Evolutionary conservation across 2,888 invertebrate genomes (phyloP).

Genomic region (Pyrocoelia pectoralis): DNA sequence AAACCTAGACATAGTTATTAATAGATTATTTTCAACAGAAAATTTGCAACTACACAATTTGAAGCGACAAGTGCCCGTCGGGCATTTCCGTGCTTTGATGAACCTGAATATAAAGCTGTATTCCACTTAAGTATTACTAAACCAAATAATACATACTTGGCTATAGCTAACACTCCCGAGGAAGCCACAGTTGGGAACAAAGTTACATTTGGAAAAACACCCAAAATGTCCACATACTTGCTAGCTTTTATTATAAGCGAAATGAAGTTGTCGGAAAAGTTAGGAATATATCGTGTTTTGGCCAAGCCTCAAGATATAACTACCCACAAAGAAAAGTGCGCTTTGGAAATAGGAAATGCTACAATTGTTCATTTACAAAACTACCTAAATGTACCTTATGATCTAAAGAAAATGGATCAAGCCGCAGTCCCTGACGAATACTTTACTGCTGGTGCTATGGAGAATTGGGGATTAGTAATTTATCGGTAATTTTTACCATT

Average conservation of each 20-base stretch:
- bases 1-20: no score
- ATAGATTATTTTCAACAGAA: no score
- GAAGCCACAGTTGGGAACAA: background rate
- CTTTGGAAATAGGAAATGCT: background rate
- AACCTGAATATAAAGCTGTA: conserved; percentile 58
- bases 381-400: conserved; percentile 48
- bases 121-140: conserved; percentile 69
- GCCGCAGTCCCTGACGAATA: conserved; percentile 75
- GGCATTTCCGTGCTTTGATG: conserved; percentile 80
- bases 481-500: conserved; percentile 64
- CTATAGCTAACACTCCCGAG: conserved; percentile 39
- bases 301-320: conserved; percentile 21
- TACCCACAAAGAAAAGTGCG: background rate
- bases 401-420: conserved; percentile 72
- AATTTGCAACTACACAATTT: conserved; percentile 70
- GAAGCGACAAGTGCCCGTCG: conserved; percentile 69
- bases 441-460: conserved; percentile 76
- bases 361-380: background rate
- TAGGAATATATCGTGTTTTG: conserved; percentile 29
- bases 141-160: conserved; percentile 42
- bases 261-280: conserved; percentile 58
- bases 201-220: conserved; percentile 53
- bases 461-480: conserved; percentile 89
- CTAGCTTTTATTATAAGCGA: conserved; percentile 82
- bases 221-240: conserved; percentile 78